Percentiles rank a stretch among this genome's conserved stretches.
Evolutionary conservation across 2,797 vertebrate species (phyloP).

Genomic region (Phataginus tricuspis): DNA sequence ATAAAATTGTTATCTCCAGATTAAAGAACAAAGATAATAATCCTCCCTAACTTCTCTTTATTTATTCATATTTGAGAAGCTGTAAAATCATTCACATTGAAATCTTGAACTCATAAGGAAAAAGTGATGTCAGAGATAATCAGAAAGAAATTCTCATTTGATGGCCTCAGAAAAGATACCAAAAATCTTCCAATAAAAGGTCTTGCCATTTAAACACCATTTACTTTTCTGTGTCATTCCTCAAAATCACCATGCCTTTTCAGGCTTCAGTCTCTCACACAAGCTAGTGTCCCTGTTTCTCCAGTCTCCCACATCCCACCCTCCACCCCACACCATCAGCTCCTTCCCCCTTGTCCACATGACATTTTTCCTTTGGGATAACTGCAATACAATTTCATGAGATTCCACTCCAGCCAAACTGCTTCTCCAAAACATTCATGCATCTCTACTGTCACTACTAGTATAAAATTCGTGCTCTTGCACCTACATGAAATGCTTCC

Average conservation of each 20-base stretch:
- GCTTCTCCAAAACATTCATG: background rate
- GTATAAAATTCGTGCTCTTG: background rate
- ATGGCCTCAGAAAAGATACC: background rate
- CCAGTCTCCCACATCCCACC: background rate
- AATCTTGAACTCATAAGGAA: background rate
- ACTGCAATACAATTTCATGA: background rate
- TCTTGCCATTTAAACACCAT: background rate
- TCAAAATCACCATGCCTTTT: background rate
- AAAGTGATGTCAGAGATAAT: background rate
- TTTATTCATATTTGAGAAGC: background rate
- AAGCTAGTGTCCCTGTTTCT: background rate
- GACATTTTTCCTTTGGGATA: background rate
- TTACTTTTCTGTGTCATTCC: background rate
- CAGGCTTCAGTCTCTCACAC: background rate
- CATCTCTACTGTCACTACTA: background rate
- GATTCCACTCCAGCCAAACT: background rate
- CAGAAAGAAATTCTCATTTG: background rate
- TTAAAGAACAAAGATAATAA: constrained; percentile 40
- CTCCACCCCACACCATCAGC: too few relatives aligned
- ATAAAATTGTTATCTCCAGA: constrained; percentile 26
- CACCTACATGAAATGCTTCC: background rate
- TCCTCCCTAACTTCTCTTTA: background rate
- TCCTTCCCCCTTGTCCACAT: background rate
- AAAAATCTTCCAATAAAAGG: constrained; percentile 7
- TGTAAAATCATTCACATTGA: background rate